Base-by-base conservation (phyloP, 1,140 invertebrate species). In the Platyscapa corneri region DNA sequence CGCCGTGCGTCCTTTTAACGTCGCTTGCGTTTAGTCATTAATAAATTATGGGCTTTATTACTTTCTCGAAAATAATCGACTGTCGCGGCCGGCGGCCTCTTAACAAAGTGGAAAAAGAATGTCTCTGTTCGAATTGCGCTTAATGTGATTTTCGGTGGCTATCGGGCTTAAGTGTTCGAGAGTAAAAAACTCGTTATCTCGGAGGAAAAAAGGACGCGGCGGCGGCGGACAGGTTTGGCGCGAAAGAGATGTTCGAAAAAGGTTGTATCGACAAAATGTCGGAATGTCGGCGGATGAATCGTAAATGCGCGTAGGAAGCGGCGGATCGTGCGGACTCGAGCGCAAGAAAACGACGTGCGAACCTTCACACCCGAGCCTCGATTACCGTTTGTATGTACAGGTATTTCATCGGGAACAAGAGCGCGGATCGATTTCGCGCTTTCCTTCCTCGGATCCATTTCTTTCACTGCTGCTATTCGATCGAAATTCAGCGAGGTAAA, bases 301-400 rank as follows among this genome's bases (percentile, higher is more conserved):
- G 67, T 72, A 72, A 75, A 75, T 75, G 27, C 23, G 49, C 65
- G 30, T 70, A 70, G 32, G 65, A 70, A 34, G 32, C 1, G 80
- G 53, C n/a, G n/a, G 53, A 72, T 18, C 53, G 65, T 70, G 65
- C 65, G 72, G 80, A 27, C 16, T 30, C 30, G n/a, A n/a, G 65
- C 42, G 10, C 14, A 70, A 49, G n/a, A 49, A 49, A 72, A 72
- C 65, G 65, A 82, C 30, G 67, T 60, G 30, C 46, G 32, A 37
- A 30, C 30, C 70, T 82, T 74, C 46, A 82, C 67, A 82, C 81
- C 49, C 37, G n/a, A 82, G 32, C 8, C 16, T 12, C n/a, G 46
- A 74, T 82, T 30, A 56, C 64, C 49, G 37, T 10, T 67, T 37
- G n/a, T 34, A 70, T 81, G 65, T 81, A n/a, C 6, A 39, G 18